Conservation (phyloP, 2,888 invertebrate species). For the Zonitis immaculata region DNA sequence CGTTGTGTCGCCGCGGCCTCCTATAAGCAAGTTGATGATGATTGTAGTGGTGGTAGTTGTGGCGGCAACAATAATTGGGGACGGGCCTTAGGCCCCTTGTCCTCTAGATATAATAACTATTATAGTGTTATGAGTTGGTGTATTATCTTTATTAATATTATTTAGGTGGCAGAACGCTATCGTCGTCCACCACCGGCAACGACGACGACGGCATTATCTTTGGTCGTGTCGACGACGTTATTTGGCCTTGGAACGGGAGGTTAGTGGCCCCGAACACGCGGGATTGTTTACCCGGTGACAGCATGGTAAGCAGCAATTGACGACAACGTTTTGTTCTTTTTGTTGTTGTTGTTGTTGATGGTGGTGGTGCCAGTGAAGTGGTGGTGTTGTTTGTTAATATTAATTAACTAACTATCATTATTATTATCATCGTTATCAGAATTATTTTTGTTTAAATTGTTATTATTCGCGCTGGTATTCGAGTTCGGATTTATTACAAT, state of each 20-base stretch:
- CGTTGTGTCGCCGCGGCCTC: not conserved
- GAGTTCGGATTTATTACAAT: not conserved
- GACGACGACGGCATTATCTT: not conserved
- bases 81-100: slow-evolving; percentile 5
- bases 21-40: slow-evolving; percentile 2
- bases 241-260: slow-evolving; percentile 47
- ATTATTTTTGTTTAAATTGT: slow-evolving; percentile 25
- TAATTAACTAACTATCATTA: not conserved
- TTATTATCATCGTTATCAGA: not conserved
- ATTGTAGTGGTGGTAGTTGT: slow-evolving; percentile 9
- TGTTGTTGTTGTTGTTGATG: slow-evolving; percentile 20
- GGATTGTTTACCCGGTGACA: slow-evolving; percentile 49
- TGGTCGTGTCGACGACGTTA: slow-evolving; percentile 18
- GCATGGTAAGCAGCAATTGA: slow-evolving; percentile 32
- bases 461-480: slow-evolving; percentile 35
- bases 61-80: slow-evolving; percentile 10
- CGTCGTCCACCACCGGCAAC: not conserved
- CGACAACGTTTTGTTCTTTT: not conserved
- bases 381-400: slow-evolving; percentile 36
- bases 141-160: not conserved
- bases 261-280: slow-evolving; percentile 49
- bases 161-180: not conserved
- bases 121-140: not conserved
- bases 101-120: not conserved
- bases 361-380: slow-evolving; percentile 41